These are phyloP conservation scores for Musca domestica DNA, from an alignment of 1,140 invertebrate species.

Conservation along the genomic window DNA sequence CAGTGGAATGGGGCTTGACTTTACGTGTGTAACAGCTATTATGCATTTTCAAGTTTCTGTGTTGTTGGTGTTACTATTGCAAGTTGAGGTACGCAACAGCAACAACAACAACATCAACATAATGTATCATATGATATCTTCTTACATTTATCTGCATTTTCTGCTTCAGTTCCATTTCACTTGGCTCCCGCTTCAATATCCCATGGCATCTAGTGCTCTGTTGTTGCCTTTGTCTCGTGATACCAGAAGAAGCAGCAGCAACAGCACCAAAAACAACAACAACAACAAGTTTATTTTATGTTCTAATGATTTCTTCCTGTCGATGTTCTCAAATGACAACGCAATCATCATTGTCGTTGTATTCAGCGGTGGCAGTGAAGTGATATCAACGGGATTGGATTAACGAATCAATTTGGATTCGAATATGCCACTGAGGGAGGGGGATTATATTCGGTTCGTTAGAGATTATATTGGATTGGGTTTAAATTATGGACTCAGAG, in stretches of 20 bases:
- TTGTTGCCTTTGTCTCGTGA: too few relatives aligned
- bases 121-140: neutral
- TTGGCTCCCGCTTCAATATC: neutral
- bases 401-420: too few relatives aligned
- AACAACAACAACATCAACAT: neutral
- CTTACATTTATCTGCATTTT: neutral
- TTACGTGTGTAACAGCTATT: conserved; percentile 16
- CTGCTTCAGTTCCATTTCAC: neutral
- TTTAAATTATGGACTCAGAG: too few relatives aligned
- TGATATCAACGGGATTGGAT: too few relatives aligned
- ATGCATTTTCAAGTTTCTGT: neutral
- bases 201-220: too few relatives aligned
- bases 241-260: too few relatives aligned
- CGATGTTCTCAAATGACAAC: conserved; percentile 11
- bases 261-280: too few relatives aligned
- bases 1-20: neutral
- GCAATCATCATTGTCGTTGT: neutral
- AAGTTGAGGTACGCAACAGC: neutral
- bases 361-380: too few relatives aligned
- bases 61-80: neutral
- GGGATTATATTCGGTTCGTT: too few relatives aligned
- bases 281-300: conserved; percentile 4
- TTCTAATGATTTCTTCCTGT: conserved; percentile 22
- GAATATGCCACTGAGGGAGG: too few relatives aligned
- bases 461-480: too few relatives aligned